These are phyloP conservation scores for Nowickia ferox DNA, from an alignment of 2,888 invertebrate genomes.

Conservation along the genomic window DNA sequence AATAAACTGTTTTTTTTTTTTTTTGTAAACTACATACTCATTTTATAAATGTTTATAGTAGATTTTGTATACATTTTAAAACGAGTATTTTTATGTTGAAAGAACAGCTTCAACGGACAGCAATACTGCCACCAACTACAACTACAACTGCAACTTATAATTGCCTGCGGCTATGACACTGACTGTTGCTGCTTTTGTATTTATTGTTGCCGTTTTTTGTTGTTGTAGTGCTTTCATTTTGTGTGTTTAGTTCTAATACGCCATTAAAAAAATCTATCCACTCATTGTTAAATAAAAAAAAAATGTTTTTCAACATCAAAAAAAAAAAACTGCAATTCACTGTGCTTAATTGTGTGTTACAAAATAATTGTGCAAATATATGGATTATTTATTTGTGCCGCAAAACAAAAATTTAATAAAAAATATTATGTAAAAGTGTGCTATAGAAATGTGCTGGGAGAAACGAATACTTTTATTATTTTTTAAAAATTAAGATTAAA, in stretches of 20 bases:
- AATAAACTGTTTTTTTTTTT: background rate
- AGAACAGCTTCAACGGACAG: constrained; percentile 9
- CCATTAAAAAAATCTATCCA: constrained; percentile 16
- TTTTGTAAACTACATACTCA: constrained; percentile 19
- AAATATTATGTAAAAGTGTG: background rate
- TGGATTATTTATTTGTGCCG: background rate
- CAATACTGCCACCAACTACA: constrained; percentile 4
- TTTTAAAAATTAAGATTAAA: too few relatives aligned
- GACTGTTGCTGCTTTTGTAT: background rate
- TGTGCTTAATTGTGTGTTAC: constrained; percentile 34
- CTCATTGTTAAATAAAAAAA: constrained; percentile 15
- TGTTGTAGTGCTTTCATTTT: background rate
- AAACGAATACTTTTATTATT: too few relatives aligned
- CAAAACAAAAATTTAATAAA: background rate
- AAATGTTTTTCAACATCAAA: constrained; percentile 6
- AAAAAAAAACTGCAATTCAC: constrained; percentile 4
- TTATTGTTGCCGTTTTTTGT: background rate
- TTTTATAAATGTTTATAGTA: constrained; percentile 35
- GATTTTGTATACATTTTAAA: constrained; percentile 22
- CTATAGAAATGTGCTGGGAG: too few relatives aligned
- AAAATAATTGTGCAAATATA: constrained; percentile 42
- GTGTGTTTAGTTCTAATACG: constrained; percentile 4
- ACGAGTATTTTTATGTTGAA: constrained; percentile 30
- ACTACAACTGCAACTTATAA: constrained; percentile 30
- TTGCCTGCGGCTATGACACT: constrained; percentile 33